These are phyloP conservation scores for Athene noctua DNA, from an alignment of 2,113 vertebrate genomes.

Conservation along the genomic window DNA sequence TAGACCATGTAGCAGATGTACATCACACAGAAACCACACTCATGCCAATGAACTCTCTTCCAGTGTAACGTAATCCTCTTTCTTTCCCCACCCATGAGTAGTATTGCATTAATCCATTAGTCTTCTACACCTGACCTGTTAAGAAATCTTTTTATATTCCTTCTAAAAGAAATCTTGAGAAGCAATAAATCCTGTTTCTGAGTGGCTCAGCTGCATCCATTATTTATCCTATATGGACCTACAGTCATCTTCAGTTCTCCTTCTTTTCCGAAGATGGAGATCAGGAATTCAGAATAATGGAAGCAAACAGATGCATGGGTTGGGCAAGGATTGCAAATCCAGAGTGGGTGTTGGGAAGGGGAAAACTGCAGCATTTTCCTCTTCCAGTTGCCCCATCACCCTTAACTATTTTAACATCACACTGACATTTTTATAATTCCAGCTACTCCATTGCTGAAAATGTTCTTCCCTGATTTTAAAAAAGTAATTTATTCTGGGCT, in stretches of 20 bases:
- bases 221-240: no score
- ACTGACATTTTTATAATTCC: neutral
- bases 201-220: neutral
- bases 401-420: neutral
- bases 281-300: neutral
- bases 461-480: neutral
- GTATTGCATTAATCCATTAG: neutral
- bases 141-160: neutral
- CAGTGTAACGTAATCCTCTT: neutral
- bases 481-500: neutral
- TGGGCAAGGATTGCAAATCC: neutral
- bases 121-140: neutral
- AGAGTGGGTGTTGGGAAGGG: neutral
- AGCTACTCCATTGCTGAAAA: neutral
- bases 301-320: neutral
- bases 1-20: neutral
- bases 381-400: neutral
- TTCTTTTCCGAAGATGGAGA: neutral
- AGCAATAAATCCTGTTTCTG: fast-evolving
- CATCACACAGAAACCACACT: neutral
- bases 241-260: neutral
- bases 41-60: neutral
- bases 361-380: neutral
- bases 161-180: neutral
- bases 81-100: neutral